Conservation (phyloP, 2,113 vertebrate species). For the Psilopogon haemacephalus region DNA sequence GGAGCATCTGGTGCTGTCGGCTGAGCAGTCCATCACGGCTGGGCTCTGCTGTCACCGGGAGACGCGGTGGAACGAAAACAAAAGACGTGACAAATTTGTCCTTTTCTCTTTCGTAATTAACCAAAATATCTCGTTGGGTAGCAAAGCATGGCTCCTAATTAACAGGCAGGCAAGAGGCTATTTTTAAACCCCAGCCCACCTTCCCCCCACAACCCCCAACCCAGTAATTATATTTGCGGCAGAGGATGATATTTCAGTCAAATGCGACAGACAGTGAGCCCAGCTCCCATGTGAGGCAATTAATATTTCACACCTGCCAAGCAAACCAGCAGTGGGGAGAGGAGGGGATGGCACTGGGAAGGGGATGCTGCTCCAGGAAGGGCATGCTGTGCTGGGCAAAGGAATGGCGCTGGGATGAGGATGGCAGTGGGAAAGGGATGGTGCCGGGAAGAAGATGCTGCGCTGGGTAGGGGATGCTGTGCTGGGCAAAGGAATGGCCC, state of each 20-base stretch:
- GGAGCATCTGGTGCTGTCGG: slow-evolving; percentile 67
- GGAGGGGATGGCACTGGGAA: slow-evolving; percentile 15
- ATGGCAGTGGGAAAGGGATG: not conserved
- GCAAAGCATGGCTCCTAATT: slow-evolving; percentile 78
- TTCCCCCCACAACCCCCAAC: not conserved
- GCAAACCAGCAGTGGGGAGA: slow-evolving; percentile 57
- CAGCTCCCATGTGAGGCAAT: slow-evolving; percentile 81
- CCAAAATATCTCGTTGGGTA: slow-evolving; percentile 79
- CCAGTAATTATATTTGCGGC: slow-evolving; percentile 77
- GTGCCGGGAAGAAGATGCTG: not conserved
- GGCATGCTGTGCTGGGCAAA: not conserved
- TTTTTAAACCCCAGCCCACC: slow-evolving; percentile 69
- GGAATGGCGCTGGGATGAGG: not conserved
- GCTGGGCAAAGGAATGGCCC: too few species aligned
- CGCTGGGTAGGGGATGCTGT: not conserved
- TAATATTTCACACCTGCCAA: slow-evolving; percentile 87
- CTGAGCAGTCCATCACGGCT: slow-evolving; percentile 67
- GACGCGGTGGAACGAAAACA: slow-evolving; percentile 75
- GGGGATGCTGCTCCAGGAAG: not conserved
- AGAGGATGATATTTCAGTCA: slow-evolving; percentile 79
- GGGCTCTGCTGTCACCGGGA: slow-evolving; percentile 58
- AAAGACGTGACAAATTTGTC: slow-evolving; percentile 83
- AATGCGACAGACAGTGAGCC: slow-evolving; percentile 74
- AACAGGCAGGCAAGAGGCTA: slow-evolving; percentile 75
- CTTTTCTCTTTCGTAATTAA: slow-evolving; percentile 82